phyloP scores from a whole-genome alignment of 2,113 vertebrate species.

The Xyliphius kryptos region DNA sequence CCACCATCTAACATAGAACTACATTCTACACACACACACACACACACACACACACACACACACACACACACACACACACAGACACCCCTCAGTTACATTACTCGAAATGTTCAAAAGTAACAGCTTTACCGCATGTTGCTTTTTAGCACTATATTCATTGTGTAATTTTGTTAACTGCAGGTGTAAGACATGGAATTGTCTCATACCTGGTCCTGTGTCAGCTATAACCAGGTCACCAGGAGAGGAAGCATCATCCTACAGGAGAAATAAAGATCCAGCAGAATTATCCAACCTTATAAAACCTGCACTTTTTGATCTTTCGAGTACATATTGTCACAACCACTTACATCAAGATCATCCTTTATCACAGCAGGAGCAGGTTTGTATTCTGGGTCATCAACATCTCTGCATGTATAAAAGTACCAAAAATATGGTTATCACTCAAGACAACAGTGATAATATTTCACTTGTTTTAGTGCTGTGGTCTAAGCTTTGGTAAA shows the following conservation, averaged over 20 bases:
- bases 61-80: constrained; percentile 28
- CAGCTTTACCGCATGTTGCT: no score
- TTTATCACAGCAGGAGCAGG: constrained; percentile 92
- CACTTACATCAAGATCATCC: constrained; percentile 89
- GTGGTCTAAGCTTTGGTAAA: no score
- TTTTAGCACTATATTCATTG: no score
- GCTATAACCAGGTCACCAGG: constrained; percentile 91
- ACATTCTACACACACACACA: constrained; percentile 61
- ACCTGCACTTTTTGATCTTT: no score
- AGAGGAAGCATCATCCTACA: constrained; percentile 89
- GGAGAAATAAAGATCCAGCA: neutral
- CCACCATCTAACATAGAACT: constrained; percentile 70
- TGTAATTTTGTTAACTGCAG: no score
- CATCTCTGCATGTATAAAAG: constrained; percentile 71
- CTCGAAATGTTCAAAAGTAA: no score
- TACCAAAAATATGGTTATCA: neutral
- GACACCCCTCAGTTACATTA: no score
- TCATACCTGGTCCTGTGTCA: constrained; percentile 70
- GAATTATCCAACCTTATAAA: no score
- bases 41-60: constrained; percentile 24
- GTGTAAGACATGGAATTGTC: constrained; percentile 17
- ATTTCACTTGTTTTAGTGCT: neutral
- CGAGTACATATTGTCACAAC: neutral
- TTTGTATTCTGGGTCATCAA: constrained; percentile 97
- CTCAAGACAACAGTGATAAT: no score